Percentiles rank a stretch among this genome's conserved stretches.
Conservation (phyloP, 1,140 invertebrate species). For the Piezodorus guildinii region DNA sequence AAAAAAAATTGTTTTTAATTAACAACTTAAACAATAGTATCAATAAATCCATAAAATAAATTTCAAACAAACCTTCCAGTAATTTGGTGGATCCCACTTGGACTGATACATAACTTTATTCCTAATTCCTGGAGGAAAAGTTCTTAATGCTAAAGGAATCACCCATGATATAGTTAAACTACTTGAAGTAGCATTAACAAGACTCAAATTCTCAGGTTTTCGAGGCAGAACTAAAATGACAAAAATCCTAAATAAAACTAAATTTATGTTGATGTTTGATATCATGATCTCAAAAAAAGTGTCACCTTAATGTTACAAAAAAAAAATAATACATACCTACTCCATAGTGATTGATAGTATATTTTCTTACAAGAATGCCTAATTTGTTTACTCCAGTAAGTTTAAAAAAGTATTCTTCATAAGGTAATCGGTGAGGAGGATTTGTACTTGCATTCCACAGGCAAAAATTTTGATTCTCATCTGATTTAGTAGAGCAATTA, state of each 20-base stretch:
- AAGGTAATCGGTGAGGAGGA: slow-evolving; percentile 47
- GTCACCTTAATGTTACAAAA: neutral
- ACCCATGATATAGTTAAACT: slow-evolving; percentile 46
- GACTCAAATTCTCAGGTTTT: slow-evolving; percentile 42
- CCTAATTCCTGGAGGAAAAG: slow-evolving; percentile 44
- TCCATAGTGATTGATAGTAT: slow-evolving; percentile 47
- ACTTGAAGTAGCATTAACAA: slow-evolving; percentile 41
- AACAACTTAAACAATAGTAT: neutral
- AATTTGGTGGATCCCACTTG: slow-evolving; percentile 40
- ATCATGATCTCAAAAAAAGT: no score
- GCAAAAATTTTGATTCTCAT: slow-evolving; percentile 33
- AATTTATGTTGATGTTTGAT: neutral
- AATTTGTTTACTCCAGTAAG: slow-evolving; percentile 43
- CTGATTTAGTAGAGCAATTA: neutral
- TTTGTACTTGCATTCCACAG: slow-evolving; percentile 42
- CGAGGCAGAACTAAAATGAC: slow-evolving; percentile 43
- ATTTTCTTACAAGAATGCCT: slow-evolving; percentile 37
- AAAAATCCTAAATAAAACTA: slow-evolving; percentile 9
- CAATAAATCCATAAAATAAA: neutral
- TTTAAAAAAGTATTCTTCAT: slow-evolving; percentile 42
- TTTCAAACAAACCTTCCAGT: slow-evolving; percentile 39
- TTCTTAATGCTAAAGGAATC: slow-evolving; percentile 42
- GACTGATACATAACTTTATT: slow-evolving; percentile 50
- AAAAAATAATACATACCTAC: slow-evolving; percentile 36
- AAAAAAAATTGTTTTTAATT: no score